Percentiles rank a stretch among this genome's conserved stretches.
Conservation (phyloP, 2,888 invertebrate species). For the Aquatica leii region DNA sequence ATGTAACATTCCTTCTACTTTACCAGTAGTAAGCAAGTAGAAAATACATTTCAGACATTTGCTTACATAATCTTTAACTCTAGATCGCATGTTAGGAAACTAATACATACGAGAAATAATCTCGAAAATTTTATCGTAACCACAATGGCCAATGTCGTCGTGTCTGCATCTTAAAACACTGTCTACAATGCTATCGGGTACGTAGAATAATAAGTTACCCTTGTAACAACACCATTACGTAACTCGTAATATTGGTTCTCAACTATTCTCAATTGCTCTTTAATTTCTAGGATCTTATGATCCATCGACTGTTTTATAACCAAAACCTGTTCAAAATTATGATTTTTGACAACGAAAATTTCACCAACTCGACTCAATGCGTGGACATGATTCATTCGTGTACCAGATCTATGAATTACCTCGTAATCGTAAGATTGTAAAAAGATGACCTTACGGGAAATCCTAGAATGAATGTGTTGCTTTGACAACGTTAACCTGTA, state of each 20-base stretch:
- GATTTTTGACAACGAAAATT: constrained; percentile 37
- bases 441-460: constrained; percentile 9
- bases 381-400: constrained; percentile 39
- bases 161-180: too few relatives aligned
- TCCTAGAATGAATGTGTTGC: constrained; percentile 45
- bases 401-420: constrained; percentile 18
- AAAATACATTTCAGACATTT: too few relatives aligned
- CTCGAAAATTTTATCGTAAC: too few relatives aligned
- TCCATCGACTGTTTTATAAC: constrained; percentile 40
- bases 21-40: too few relatives aligned
- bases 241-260: constrained; percentile 31
- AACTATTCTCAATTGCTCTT: constrained; percentile 33
- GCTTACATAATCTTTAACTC: too few relatives aligned
- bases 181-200: too few relatives aligned
- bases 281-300: constrained; percentile 38
- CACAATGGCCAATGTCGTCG: too few relatives aligned
- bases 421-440: constrained; percentile 23
- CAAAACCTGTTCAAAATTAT: constrained; percentile 41
- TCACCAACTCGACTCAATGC: constrained; percentile 41
- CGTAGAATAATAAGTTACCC: constrained; percentile 35
- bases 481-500: constrained; percentile 44
- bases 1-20: too few relatives aligned
- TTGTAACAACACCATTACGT: constrained; percentile 21
- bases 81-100: too few relatives aligned
- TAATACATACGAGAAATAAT: too few relatives aligned